Conservation (phyloP, 2,888 invertebrate species). For the Phalera bucephala region DNA sequence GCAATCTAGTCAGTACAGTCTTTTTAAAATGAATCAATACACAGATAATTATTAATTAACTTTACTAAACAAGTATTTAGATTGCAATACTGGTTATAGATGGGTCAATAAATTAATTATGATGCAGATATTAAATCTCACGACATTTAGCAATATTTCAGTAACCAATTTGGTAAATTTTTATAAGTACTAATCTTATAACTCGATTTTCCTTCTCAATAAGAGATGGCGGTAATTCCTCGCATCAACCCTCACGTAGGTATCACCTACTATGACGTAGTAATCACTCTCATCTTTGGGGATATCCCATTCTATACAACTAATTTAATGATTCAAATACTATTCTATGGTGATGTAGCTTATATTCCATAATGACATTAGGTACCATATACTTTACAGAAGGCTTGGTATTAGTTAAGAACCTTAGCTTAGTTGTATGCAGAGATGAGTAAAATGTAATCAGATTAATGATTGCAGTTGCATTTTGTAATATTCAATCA, state of each 20-base stretch:
- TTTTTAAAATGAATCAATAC: slow-evolving; percentile 32
- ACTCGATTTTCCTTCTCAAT: slow-evolving; percentile 20
- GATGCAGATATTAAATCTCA: not conserved
- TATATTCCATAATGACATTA: too few species aligned
- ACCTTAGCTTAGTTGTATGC: too few species aligned
- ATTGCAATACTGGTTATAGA: slow-evolving; percentile 1
- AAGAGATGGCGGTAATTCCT: slow-evolving; percentile 49
- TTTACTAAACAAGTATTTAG: slow-evolving; percentile 21
- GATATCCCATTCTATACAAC: too few species aligned
- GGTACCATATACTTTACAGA: too few species aligned
- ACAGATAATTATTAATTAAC: slow-evolving; percentile 26
- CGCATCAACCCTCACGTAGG: too few species aligned
- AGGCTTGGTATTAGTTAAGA: too few species aligned
- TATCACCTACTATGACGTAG: too few species aligned
- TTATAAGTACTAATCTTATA: slow-evolving; percentile 7
- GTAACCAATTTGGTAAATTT: not conserved
- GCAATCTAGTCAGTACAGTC: slow-evolving; percentile 59
- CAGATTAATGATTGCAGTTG: too few species aligned
- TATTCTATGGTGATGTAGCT: not conserved
- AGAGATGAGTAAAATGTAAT: too few species aligned
- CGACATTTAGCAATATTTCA: slow-evolving; percentile 4
- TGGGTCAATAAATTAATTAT: slow-evolving; percentile 7
- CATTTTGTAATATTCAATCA: too few species aligned
- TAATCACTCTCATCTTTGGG: too few species aligned
- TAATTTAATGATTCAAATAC: too few species aligned